These are phyloP conservation scores for Glossosoma conforme DNA, from an alignment of 1,140 invertebrate genomes.

Conservation along the genomic window DNA sequence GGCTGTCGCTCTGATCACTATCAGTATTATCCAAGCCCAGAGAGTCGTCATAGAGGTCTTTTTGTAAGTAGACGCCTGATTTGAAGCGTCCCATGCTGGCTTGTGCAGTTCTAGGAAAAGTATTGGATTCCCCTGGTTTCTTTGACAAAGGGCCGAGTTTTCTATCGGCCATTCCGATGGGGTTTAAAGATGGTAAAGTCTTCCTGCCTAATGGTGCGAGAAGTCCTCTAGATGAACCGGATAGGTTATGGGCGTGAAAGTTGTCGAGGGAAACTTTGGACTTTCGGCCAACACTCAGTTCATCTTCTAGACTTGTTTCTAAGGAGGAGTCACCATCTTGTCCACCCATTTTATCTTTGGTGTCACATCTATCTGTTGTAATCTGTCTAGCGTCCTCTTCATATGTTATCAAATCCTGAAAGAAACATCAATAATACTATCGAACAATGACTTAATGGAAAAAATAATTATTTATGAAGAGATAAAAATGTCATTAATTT, in stretches of 20 bases:
- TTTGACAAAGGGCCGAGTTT: conserved; percentile 38
- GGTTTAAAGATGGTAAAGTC: conserved; percentile 22
- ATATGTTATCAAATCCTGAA: conserved; percentile 44
- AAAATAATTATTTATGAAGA: conserved; percentile 2
- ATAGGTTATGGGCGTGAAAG: conserved; percentile 26
- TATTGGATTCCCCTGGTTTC: conserved; percentile 23
- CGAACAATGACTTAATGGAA: background rate
- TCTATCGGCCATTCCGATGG: conserved; percentile 37
- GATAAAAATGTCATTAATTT: no score
- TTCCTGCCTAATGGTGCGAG: conserved; percentile 30
- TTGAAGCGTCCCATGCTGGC: conserved; percentile 17
- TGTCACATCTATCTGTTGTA: conserved; percentile 33
- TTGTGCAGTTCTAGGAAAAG: conserved; percentile 24
- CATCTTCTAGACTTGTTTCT: conserved; percentile 41
- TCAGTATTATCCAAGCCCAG: conserved; percentile 28
- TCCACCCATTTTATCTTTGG: conserved; percentile 46
- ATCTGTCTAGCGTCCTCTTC: conserved; percentile 47
- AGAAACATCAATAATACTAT: conserved; percentile 3
- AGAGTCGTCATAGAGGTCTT: conserved; percentile 12
- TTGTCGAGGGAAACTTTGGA: conserved; percentile 29
- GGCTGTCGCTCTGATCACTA: conserved; percentile 22
- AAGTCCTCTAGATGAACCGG: conserved; percentile 37
- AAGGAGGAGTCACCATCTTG: conserved; percentile 45
- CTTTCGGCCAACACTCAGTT: conserved; percentile 35
- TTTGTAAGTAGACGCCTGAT: conserved; percentile 14